Evolutionary conservation across 2,888 invertebrate genomes (phyloP).

Genomic region (Mesoligia furuncula): DNA sequence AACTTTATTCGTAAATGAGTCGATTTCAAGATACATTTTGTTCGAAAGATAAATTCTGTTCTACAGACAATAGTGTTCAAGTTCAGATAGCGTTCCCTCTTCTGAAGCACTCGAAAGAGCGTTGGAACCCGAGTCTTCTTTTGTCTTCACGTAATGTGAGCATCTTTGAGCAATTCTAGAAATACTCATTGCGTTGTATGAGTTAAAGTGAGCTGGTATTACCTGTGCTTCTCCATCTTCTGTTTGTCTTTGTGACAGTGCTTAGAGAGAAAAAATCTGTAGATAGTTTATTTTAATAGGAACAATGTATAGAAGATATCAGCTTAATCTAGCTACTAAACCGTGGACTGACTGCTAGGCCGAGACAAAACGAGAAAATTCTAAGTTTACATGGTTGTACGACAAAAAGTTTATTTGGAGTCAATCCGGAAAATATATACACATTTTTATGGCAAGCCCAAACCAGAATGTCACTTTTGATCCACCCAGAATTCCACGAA

Average conservation of each 20-base stretch:
- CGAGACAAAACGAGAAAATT: background rate
- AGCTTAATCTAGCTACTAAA: background rate
- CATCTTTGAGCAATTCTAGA: constrained; percentile 56
- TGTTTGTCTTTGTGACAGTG: constrained; percentile 3
- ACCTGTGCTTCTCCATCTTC: constrained; percentile 34
- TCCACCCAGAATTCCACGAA: constrained; percentile 27
- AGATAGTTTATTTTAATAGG: background rate
- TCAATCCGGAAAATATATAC: constrained; percentile 19
- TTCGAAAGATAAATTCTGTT: constrained; percentile 30
- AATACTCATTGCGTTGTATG: constrained; percentile 56
- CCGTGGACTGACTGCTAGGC: background rate
- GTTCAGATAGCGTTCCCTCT: constrained; percentile 41
- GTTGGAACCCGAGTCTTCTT: constrained; percentile 52
- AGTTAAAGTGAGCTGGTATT: constrained; percentile 38
- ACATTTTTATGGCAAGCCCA: constrained; percentile 20
- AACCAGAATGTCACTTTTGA: constrained; percentile 23
- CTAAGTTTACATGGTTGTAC: background rate
- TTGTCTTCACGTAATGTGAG: constrained; percentile 60
- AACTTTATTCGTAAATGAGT: constrained; percentile 47
- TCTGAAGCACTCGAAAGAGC: constrained; percentile 43
- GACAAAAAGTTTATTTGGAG: background rate
- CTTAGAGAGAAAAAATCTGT: background rate
- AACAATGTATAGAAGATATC: too few relatives aligned
- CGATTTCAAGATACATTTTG: constrained; percentile 41
- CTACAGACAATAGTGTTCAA: constrained; percentile 41